Evolutionary conservation across 2,113 vertebrate species (phyloP), one percentile per base, ranked within the genome.

Genomic region (Alethe diademata): DNA sequence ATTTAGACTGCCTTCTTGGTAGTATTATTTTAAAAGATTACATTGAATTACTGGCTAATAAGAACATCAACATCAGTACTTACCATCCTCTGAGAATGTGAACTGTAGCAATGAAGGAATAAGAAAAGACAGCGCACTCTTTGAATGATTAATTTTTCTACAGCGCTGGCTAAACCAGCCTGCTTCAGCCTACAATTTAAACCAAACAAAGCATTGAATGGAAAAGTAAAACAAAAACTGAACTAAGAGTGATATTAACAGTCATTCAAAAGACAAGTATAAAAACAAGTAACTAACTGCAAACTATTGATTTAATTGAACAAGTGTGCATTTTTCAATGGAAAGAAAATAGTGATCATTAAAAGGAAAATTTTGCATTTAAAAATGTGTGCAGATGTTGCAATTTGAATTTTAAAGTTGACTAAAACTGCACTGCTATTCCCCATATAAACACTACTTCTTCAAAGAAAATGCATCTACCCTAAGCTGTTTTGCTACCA

Each of bases 111-210:
- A 97, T 0, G 99, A 99, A 31, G 99, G 99, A 85, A 99, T 75
- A 43, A 99, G 99, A 94, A 99, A 99, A 85, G 99, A 99, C 73
- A 99, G 97, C 0, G 98, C 80, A 33, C 99, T 99, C 97, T 99
- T 99, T 15, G 99, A 99, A 96, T 99, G 99, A 97, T 99, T 99
- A 86, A 99, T 99, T 97, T 99, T 99, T 87, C 98, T 97, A 94
- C 99, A 99, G 48, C 99, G 98, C 83, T 99, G 99, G 91, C 98
- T 99, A 94, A 99, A 99, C 99, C 99, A 99, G 54, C 99, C 99
- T 12, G 99, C 99, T 96, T 99, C 99, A 7, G 99, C 99, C 98
- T 99, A 70, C 11, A 96, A 89, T 94, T 91, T 62, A 58, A 95
- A 95, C 92, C 24, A 90, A 71, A 93, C 6, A 73, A 8, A 81